Percentiles rank a stretch among this genome's conserved stretches.
Conservation (phyloP, 1,140 invertebrate species). For the Tetraneura akinire region DNA sequence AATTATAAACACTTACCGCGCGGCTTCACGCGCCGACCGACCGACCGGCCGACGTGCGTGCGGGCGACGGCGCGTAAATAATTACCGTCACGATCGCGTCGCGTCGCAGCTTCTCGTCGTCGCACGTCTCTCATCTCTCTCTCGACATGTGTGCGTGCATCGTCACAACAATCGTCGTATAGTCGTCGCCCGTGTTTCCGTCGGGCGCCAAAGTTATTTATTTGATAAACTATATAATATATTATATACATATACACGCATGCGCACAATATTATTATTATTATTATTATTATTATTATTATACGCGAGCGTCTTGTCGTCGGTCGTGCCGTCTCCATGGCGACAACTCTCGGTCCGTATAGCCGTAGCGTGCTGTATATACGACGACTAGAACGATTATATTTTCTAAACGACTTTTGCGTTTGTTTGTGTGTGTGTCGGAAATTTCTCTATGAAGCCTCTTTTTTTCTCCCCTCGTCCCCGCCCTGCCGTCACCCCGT, state of each 20-base stretch:
- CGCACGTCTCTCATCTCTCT: neutral
- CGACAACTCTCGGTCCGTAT: neutral
- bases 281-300: too few relatives aligned
- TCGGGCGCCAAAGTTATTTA: slow-evolving; percentile 18
- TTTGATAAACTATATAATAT: slow-evolving; percentile 24
- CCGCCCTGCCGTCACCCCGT: too few relatives aligned
- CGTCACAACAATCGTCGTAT: too few relatives aligned
- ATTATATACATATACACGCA: neutral
- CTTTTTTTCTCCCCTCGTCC: neutral
- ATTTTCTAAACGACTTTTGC: slow-evolving; percentile 36
- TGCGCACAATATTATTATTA: too few relatives aligned
- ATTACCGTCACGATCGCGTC: neutral
- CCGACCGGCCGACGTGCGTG: neutral
- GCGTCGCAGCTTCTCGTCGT: neutral
- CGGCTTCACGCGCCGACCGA: neutral
- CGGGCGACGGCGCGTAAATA: neutral
- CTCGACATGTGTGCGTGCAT: too few relatives aligned
- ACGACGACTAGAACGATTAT: slow-evolving; percentile 3
- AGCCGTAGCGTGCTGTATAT: neutral
- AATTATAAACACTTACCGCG: slow-evolving; percentile 8
- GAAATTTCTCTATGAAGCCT: slow-evolving; percentile 34
- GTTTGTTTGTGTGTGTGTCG: neutral
- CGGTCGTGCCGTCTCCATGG: slow-evolving; percentile 23
- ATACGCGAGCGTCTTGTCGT: neutral
- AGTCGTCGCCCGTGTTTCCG: slow-evolving; percentile 29